phyloP scores from a whole-genome alignment of 2,888 invertebrate species.

The Pachymerium ferrugineum region DNA sequence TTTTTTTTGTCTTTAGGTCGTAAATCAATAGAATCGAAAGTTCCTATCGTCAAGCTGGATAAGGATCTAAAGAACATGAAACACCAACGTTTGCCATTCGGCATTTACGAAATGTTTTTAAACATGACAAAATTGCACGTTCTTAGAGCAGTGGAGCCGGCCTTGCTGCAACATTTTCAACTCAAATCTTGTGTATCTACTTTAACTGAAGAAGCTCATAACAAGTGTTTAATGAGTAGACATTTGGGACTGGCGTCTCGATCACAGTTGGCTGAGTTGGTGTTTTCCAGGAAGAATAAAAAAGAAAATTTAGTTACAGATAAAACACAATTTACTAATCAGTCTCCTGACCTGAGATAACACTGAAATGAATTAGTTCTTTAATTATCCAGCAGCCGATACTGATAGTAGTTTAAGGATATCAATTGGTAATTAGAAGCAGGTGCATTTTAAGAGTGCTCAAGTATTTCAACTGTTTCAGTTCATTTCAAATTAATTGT shows the following conservation, averaged over 20 bases:
- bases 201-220: slow-evolving; percentile 18
- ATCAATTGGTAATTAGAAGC: too few relatives aligned
- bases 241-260: slow-evolving; percentile 32
- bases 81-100: slow-evolving; percentile 36
- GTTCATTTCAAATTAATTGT: too few relatives aligned
- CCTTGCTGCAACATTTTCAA: slow-evolving; percentile 57
- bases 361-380: not conserved
- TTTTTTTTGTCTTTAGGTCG: slow-evolving; percentile 52
- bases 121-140: slow-evolving; percentile 62
- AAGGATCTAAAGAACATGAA: slow-evolving; percentile 54
- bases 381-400: not conserved
- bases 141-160: slow-evolving; percentile 74
- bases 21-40: slow-evolving; percentile 54
- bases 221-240: slow-evolving; percentile 26
- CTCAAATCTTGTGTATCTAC: slow-evolving; percentile 42
- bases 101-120: slow-evolving; percentile 65
- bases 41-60: slow-evolving; percentile 61
- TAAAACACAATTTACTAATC: not conserved
- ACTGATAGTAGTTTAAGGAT: too few relatives aligned
- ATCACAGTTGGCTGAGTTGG: slow-evolving; percentile 33
- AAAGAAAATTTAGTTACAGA: not conserved
- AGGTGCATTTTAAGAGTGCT: too few relatives aligned
- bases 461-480: too few relatives aligned
- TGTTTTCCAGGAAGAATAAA: not conserved
- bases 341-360: not conserved